These are phyloP conservation scores for fruit fly (Drosophila melanogaster) DNA, from an alignment of 1,140 invertebrate species.

Conservation along the genomic window DNA sequence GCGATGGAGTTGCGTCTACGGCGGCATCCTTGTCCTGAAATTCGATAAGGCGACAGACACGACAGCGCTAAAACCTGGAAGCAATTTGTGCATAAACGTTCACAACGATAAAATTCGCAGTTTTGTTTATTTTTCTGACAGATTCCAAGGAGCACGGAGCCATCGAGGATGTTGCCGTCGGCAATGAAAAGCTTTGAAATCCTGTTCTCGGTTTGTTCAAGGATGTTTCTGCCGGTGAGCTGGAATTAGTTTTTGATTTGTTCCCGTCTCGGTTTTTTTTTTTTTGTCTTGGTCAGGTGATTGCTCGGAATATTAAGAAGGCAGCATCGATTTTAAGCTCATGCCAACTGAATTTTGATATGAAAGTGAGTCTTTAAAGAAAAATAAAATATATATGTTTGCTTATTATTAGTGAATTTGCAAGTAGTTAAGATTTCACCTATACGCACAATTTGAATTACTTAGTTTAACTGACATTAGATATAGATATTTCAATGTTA, in stretches of 20 bases:
- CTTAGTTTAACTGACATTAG: too few relatives aligned
- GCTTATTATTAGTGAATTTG: too few relatives aligned
- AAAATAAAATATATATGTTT: too few relatives aligned
- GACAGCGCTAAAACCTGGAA: conserved; percentile 75
- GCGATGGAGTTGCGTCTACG: conserved; percentile 31
- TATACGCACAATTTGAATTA: too few relatives aligned
- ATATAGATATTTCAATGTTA: background rate
- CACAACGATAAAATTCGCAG: conserved; percentile 79
- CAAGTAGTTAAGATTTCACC: too few relatives aligned
- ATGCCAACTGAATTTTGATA: background rate
- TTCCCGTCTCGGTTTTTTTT: conserved; percentile 44
- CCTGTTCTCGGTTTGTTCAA: conserved; percentile 59
- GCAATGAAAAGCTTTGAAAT: conserved; percentile 62
- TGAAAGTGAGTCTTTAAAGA: background rate
- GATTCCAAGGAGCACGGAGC: conserved; percentile 22
- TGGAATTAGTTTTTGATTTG: conserved; percentile 75
- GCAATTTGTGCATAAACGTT: conserved; percentile 83
- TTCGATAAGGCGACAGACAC: conserved; percentile 73
- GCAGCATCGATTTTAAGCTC: conserved; percentile 11
- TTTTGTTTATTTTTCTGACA: conserved; percentile 82
- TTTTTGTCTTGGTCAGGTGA: conserved; percentile 49
- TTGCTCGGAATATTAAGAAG: conserved; percentile 4
- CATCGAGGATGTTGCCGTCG: conserved; percentile 10
- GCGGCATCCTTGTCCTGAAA: conserved; percentile 61
- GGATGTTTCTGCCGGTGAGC: conserved; percentile 45